phyloP scores from a whole-genome alignment of 2,888 invertebrate genomes.

The Sphecodes monilicornis region DNA sequence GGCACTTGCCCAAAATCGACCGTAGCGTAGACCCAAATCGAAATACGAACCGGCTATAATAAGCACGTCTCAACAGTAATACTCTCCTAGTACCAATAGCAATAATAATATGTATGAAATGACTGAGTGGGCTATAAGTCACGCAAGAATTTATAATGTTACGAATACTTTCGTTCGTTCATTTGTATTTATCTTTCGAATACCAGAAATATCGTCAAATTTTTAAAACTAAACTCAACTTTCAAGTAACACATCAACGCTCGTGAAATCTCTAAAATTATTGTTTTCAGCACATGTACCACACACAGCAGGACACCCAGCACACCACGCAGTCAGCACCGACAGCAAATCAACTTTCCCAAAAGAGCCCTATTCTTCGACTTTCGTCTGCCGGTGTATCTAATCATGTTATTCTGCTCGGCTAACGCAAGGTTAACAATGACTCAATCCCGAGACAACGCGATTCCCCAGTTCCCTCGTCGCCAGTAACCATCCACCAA shows the following conservation, averaged over 20 bases:
- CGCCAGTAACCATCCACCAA: background rate
- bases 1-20: too few relatives aligned
- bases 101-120: too few relatives aligned
- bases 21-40: too few relatives aligned
- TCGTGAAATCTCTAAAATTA: background rate
- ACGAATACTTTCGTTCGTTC: too few relatives aligned
- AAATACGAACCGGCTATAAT: too few relatives aligned
- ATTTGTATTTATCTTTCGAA: too few relatives aligned
- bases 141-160: too few relatives aligned
- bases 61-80: too few relatives aligned
- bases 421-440: slow-evolving; percentile 10
- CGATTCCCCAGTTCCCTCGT: background rate
- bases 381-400: background rate
- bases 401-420: background rate
- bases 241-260: background rate
- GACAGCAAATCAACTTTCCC: background rate
- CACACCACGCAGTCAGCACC: background rate
- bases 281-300: background rate
- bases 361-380: background rate
- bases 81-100: too few relatives aligned
- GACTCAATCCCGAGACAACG: background rate
- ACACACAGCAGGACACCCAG: background rate
- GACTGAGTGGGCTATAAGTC: too few relatives aligned
- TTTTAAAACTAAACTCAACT: background rate
- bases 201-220: background rate